Base-by-base conservation (phyloP, 2,888 invertebrate genomes). In the Andrena camellia region DNA sequence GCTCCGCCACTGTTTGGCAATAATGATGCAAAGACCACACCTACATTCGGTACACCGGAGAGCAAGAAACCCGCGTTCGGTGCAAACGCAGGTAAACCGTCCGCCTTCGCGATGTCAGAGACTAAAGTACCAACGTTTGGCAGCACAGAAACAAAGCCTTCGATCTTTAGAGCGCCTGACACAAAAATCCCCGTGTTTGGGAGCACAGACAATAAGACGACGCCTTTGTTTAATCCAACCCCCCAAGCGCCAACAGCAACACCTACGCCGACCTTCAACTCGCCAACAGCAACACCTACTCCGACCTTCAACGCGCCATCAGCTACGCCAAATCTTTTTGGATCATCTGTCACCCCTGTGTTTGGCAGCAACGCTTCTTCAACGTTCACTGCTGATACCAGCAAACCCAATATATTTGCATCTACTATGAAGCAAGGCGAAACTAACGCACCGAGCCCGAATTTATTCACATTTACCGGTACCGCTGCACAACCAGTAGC, bases 401-500 rank as follows among this genome's bases (percentile, higher is more conserved):
- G 42, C 42, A 67, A 91, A 3, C 20, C 92, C 0, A 87, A 74
- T 50, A 90, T 91, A 17, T 93, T 92, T 33, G 80, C 80, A 26
- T 69, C 88, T 10, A 79, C 88, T 5, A 75, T 90, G 0, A 90
- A 90, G 35, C 68, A 88, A 4, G 66, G 57, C 2, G 90, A 90
- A 62, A 85, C 78, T 29, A 77, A 77, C 0, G 57, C 86, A 4
- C 48, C 84, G 48, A 87, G 3, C 78, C n/a, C 87, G 66, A 89
- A 81, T 7, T 62, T 92, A n/a, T 93, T 93, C 42, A 87, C 89
- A 0, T 93, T 93, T 50, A 92, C 91, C 3, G 86, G 90, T 1
- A 70, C 88, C 3, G 71, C 81, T 42, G 62, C 87, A 13, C 84
- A 86, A 63, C 74, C 91, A 23, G 74, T 87, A 59, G 68, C 90